A percentile compares a stretch with the other conserved stretches of the same genome.
Conservation (phyloP, 2,888 invertebrate genomes). For the Meiosimyza decipiens region DNA sequence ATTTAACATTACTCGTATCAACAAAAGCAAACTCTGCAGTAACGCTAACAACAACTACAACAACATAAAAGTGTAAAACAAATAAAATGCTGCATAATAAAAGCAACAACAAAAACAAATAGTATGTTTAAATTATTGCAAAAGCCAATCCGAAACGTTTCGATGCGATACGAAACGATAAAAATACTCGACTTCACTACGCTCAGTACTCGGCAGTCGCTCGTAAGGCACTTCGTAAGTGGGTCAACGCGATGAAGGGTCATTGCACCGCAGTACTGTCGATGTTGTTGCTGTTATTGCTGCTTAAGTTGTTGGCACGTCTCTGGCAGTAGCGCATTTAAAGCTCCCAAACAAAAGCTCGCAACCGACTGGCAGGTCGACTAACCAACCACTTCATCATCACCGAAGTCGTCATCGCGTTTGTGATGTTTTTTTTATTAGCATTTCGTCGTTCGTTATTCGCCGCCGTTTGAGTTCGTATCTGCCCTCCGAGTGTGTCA, state of each 20-base stretch:
- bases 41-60: slow-evolving; percentile 38
- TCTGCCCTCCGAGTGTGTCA: slow-evolving; percentile 22
- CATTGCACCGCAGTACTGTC: slow-evolving; percentile 62
- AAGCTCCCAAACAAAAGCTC: slow-evolving; percentile 1
- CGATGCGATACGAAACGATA: slow-evolving; percentile 41
- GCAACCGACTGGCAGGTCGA: too few relatives aligned
- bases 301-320: slow-evolving; percentile 37
- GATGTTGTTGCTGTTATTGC: too few relatives aligned
- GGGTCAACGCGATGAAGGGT: slow-evolving; percentile 68
- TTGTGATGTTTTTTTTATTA: neutral
- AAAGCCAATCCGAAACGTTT: slow-evolving; percentile 42
- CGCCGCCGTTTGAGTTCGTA: slow-evolving; percentile 14
- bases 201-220: slow-evolving; percentile 45
- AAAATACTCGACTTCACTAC: slow-evolving; percentile 51
- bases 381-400: slow-evolving; percentile 30
- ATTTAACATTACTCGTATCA: neutral
- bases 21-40: slow-evolving; percentile 37
- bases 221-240: slow-evolving; percentile 67
- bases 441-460: slow-evolving; percentile 5
- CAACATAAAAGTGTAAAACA: slow-evolving; percentile 25
- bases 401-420: slow-evolving; percentile 13
- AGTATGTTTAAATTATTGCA: slow-evolving; percentile 33
- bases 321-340: slow-evolving; percentile 22
- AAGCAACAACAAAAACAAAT: neutral
- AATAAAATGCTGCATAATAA: slow-evolving; percentile 15